These are phyloP conservation scores for Pogonophryne albipinna DNA, from an alignment of 2,797 vertebrate genomes.

Conservation along the genomic window DNA sequence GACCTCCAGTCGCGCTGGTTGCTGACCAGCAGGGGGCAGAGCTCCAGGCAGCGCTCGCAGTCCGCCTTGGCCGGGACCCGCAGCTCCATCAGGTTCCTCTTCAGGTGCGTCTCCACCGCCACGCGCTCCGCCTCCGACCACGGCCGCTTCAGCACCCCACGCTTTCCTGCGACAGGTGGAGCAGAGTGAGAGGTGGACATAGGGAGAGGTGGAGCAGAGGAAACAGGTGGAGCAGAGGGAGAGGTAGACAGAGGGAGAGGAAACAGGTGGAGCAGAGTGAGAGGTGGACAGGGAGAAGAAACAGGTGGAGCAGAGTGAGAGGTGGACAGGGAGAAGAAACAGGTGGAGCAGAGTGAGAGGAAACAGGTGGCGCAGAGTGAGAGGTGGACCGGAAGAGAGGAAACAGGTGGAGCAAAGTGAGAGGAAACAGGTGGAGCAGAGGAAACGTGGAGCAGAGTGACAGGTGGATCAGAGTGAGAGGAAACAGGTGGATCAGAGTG, in stretches of 20 bases:
- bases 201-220: not conserved
- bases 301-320: not conserved
- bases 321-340: no score
- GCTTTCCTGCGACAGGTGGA: constrained; percentile 77
- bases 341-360: not conserved
- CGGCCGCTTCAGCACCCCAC: constrained; percentile 86
- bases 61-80: constrained; percentile 87
- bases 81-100: constrained; percentile 84
- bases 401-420: not conserved
- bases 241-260: not conserved
- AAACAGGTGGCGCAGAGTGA: not conserved
- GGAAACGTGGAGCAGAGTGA: no score
- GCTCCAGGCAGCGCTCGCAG: constrained; percentile 87
- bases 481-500: not conserved
- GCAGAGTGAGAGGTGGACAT: no score
- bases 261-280: not conserved
- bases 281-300: not conserved
- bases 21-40: constrained; percentile 86
- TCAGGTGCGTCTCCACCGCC: constrained; percentile 87
- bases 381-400: not conserved
- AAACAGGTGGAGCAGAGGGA: not conserved
- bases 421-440: not conserved
- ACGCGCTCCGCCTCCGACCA: constrained; percentile 88
- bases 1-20: constrained; percentile 88
- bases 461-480: no score